Evolutionary conservation across 1,140 invertebrate species (phyloP).

Genomic region (Formica selysi): DNA sequence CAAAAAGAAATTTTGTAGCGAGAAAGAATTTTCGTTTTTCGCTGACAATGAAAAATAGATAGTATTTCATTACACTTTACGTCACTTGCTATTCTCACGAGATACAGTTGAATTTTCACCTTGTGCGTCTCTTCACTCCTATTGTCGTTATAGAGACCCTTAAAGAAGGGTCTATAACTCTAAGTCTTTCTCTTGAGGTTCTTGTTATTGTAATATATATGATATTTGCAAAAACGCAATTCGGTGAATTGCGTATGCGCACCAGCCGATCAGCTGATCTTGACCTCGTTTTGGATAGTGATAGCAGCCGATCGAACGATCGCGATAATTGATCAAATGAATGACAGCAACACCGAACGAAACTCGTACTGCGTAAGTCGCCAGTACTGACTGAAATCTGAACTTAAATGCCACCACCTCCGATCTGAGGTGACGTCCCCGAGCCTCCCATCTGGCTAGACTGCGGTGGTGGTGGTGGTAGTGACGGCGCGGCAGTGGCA

Average conservation of each 20-base stretch:
- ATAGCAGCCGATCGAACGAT: slow-evolving; percentile 13
- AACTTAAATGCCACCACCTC: slow-evolving; percentile 82
- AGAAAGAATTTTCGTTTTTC: background rate
- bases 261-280: slow-evolving; percentile 18
- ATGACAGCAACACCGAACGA: slow-evolving; percentile 7
- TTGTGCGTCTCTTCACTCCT: background rate
- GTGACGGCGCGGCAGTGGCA: slow-evolving; percentile 63
- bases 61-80: background rate
- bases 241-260: background rate
- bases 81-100: background rate
- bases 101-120: background rate
- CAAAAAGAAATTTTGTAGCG: background rate
- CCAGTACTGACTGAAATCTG: slow-evolving; percentile 84
- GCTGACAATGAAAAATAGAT: background rate
- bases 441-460: slow-evolving; percentile 56
- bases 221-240: background rate
- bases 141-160: too few species aligned
- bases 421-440: slow-evolving; percentile 83
- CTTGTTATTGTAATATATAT: background rate
- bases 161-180: too few species aligned
- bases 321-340: too few species aligned
- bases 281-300: background rate
- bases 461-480: slow-evolving; percentile 68
- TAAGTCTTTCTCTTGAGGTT: too few species aligned
- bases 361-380: slow-evolving; percentile 78